Evolutionary conservation across 2,797 vertebrate genomes (phyloP), one percentile per base, ranked within the genome.

Genomic region (Ctenopoma kingsleyae): DNA sequence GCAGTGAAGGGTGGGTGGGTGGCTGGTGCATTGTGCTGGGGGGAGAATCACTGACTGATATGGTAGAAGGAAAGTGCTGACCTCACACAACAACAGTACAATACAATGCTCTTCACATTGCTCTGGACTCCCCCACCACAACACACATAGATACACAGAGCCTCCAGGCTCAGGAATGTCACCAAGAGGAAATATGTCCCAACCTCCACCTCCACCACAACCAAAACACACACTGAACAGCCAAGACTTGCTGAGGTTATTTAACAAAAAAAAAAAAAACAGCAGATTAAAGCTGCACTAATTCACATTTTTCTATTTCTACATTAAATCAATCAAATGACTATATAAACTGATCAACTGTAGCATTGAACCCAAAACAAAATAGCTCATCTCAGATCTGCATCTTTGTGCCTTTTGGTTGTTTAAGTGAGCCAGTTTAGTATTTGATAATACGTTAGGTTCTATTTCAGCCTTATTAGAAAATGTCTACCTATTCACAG

Each of bases 51-150:
- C 35, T 80, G 86, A 89, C 90, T 91, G 89, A 92, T 87, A 85
- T 41, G 61, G 89, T 78, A 86, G 88, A 87, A 90, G 92, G 90
- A 93, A 93, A 93, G 86, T 93, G 93, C 92, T 94, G 92, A 94
- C 78, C 91, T 93, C 90, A 93, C 91, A 93, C 87, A 85, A 80
- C 84, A 79, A 79, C 84, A 80, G 76, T 80, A 92, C 89, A 93
- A 92, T 84, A 89, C 91, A 91, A 90, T 82, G 78, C 20, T 67
- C 64, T 83, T 80, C 85, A 76, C 87, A 89, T 76, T 78, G 76
- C 78, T 76, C 51, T 67, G 75, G 56, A 72, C 59, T 52, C 71
- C 74, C 67, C 78, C 54, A 71, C 41, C 40, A 84, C 60, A 67
- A 80, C 30, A 67, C 66, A 71, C 74, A 74, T 27, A 59, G 17